Evolutionary conservation across 2,888 invertebrate genomes (phyloP).

Genomic region (Alsophila aescularia): DNA sequence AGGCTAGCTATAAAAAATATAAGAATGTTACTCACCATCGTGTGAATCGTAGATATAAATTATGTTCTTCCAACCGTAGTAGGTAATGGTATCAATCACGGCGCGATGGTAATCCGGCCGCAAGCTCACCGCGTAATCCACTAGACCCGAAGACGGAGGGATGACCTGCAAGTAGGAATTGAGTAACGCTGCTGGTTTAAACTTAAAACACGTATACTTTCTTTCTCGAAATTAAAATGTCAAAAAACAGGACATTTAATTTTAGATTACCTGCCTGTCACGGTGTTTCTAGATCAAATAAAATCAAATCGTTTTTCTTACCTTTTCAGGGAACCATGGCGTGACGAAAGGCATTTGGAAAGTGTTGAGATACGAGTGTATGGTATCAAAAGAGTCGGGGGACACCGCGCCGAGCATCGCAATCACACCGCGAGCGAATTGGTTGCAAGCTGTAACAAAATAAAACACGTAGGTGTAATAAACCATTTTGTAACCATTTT

Average conservation of each 20-base stretch:
- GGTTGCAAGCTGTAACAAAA: slow-evolving; percentile 90
- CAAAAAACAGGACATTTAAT: too few species aligned
- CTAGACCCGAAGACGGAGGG: slow-evolving; percentile 89
- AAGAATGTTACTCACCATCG: slow-evolving; percentile 88
- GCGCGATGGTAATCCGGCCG: slow-evolving; percentile 98
- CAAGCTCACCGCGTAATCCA: slow-evolving; percentile 96
- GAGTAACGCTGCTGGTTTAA: background rate
- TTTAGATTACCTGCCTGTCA: too few species aligned
- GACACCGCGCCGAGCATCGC: slow-evolving; percentile 95
- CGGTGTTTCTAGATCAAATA: too few species aligned
- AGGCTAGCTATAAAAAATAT: background rate
- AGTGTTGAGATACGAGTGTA: slow-evolving; percentile 96
- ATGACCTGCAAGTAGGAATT: slow-evolving; percentile 81
- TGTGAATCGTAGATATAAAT: slow-evolving; percentile 96
- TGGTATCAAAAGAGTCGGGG: slow-evolving; percentile 95
- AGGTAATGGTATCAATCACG: slow-evolving; percentile 96
- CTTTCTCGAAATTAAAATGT: too few species aligned
- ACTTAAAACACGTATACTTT: background rate
- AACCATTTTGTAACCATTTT: background rate
- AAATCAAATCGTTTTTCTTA: slow-evolving; percentile 49
- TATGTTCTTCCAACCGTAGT: slow-evolving; percentile 95
- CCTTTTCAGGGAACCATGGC: slow-evolving; percentile 97
- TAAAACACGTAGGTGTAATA: background rate
- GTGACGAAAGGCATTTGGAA: slow-evolving; percentile 97
- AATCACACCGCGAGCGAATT: slow-evolving; percentile 93